Evolutionary conservation across 2,888 invertebrate species (phyloP), one percentile per base, ranked within the genome.

Genomic region (Eupithecia centaureata): DNA sequence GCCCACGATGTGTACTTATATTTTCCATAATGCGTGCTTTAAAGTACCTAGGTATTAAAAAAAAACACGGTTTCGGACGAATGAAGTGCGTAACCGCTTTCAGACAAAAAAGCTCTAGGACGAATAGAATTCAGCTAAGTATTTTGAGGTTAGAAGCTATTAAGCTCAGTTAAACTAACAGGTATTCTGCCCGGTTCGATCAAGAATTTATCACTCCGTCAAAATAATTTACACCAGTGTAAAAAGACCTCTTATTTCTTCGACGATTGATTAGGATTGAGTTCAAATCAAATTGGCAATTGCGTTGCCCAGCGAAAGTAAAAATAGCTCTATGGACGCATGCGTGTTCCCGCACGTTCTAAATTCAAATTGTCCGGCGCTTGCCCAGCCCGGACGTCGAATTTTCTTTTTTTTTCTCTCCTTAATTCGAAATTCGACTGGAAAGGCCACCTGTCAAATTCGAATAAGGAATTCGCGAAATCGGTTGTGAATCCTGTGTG

Each of bases 351-450:
- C 79, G 77, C 76, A 76, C 82, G 86, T 82, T 87, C 90, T 89
- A 90, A 85, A 89, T 89, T 81, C 85, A 86, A 83, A 82, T 75
- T 77, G 86, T 84, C 87, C 89, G 88, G 88, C 88, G 88, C 85
- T 77, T 82, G 85, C 73, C 85, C 84, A 77, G 86, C 85, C 88
- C 89, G 89, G 90, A 86, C 87, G 81, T 77, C 77, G 80, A 82
- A 80, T 82, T 82, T 80, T 77, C 72, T 77, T 65, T 67, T 54
- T 65, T 73, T 68, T 77, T 51, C 22, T 18, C 18, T 57, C 69
- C 72, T 61, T 74, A 73, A 75, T 79, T 76, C 78, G 85, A 87
- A 79, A 81, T 78, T 56, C 89, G 89, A 91, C 90, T 90, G 90
- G 92, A 89, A 88, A 89, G 92, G 92, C 87, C 88, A 85, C 82